A percentile compares a stretch with the other conserved stretches of the same genome.
These are phyloP conservation scores for Acanthornis magna DNA, from an alignment of 2,797 vertebrate genomes.

Conservation along the genomic window DNA sequence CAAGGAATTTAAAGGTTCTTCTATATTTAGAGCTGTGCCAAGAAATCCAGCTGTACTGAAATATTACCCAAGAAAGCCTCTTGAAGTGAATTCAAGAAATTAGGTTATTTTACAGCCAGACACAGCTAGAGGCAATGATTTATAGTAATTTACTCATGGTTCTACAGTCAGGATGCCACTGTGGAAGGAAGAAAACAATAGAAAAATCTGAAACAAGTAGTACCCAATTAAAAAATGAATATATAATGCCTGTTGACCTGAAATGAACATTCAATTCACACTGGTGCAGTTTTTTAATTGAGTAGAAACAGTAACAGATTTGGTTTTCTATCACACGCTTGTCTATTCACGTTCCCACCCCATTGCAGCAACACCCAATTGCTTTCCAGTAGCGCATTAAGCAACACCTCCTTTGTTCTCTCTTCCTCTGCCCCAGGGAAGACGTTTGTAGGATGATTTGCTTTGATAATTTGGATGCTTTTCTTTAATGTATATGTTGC, in stretches of 20 bases:
- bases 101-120: conserved; percentile 15
- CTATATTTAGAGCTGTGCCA: conserved; percentile 4
- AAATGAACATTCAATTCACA: not conserved
- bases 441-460: conserved; percentile 5
- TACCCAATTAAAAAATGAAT: not conserved
- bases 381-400: conserved; percentile 36
- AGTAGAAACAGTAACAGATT: not conserved
- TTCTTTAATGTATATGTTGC: conserved; percentile 51
- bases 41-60: not conserved
- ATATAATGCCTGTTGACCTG: not conserved
- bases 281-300: not conserved
- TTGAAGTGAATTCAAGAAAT: not conserved
- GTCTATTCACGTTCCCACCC: not conserved
- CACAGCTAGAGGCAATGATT: not conserved
- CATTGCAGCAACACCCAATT: not conserved
- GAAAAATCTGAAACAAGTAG: not conserved
- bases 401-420: conserved; percentile 42
- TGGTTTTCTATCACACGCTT: not conserved
- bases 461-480: conserved; percentile 46
- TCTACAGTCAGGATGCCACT: not conserved
- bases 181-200: not conserved
- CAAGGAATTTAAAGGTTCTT: not conserved
- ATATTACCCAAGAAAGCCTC: not conserved
- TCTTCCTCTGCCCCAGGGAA: conserved; percentile 46
- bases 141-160: not conserved